Conservation (phyloP, 2,797 vertebrate species). For the Enteromius afrohamiltoni region DNA sequence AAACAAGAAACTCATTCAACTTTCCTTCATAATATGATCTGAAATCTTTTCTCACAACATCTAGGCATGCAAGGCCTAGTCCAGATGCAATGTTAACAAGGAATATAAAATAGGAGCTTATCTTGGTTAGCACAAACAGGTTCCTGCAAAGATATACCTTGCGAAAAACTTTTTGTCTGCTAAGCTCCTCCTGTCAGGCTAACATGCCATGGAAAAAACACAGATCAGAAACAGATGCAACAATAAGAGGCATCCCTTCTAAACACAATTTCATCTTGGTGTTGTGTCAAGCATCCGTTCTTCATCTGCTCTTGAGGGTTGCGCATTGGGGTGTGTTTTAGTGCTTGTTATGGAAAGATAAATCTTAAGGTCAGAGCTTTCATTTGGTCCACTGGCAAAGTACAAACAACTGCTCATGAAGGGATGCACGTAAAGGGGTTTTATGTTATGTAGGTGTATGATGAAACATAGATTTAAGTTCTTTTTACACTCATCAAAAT, state of each 20-base stretch:
- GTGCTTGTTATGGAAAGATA: slow-evolving; percentile 8
- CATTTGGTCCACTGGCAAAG: neutral
- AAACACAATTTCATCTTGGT: slow-evolving; percentile 33
- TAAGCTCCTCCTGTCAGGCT: slow-evolving; percentile 54
- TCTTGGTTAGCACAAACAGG: neutral
- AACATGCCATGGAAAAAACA: slow-evolving; percentile 49
- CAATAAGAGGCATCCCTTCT: slow-evolving; percentile 31
- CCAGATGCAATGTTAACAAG: neutral
- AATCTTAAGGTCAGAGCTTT: neutral
- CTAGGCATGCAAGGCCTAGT: neutral
- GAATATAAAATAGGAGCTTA: neutral
- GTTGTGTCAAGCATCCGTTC: slow-evolving; percentile 23
- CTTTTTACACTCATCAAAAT: slow-evolving; percentile 39
- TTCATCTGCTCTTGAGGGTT: neutral
- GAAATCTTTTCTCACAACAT: neutral
- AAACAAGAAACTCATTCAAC: neutral
- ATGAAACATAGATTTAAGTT: neutral
- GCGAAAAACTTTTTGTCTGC: slow-evolving; percentile 56
- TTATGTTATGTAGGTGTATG: slow-evolving; percentile 13
- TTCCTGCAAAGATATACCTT: slow-evolving; percentile 12
- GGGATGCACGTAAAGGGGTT: neutral
- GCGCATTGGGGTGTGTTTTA: slow-evolving; percentile 35
- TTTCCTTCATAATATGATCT: neutral
- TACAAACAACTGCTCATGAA: neutral
- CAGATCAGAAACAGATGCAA: slow-evolving; percentile 69